Conservation (phyloP, 2,113 vertebrate genomes). For the Pelmatolapia mariae region DNA sequence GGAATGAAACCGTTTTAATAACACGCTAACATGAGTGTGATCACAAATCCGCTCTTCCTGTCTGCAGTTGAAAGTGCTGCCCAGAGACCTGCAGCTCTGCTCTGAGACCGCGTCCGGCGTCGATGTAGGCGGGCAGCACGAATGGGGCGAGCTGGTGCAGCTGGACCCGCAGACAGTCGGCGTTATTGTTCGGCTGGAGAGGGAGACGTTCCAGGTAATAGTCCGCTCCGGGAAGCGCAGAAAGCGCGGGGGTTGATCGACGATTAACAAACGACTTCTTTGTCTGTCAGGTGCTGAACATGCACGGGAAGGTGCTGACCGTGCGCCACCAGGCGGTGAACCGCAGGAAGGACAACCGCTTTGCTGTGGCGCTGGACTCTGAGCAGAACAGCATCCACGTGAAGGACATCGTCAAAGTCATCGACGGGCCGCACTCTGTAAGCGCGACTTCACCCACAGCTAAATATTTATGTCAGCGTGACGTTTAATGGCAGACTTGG, state of each 20-base stretch:
- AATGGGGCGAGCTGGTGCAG: conserved; percentile 94
- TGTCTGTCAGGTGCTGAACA: conserved; percentile 83
- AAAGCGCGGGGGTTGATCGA: rapidly evolving
- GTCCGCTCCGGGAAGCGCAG: rapidly evolving
- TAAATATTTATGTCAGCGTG: not conserved
- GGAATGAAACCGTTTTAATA: not conserved
- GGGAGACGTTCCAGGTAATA: conserved; percentile 91
- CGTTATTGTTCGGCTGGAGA: conserved; percentile 88
- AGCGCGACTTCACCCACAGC: not conserved
- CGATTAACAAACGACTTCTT: too few relatives aligned
- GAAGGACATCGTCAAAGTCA: conserved; percentile 95
- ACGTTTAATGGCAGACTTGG: not conserved
- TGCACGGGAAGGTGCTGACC: conserved; percentile 90
- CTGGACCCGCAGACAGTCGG: conserved; percentile 90
- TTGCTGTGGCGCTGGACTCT: conserved; percentile 88
- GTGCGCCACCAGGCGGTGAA: conserved; percentile 91
- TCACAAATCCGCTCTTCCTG: not conserved
- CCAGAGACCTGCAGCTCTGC: conserved; percentile 92
- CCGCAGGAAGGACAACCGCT: conserved; percentile 91
- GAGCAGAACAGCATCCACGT: conserved; percentile 97
- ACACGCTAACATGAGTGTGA: not conserved
- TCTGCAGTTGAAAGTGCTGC: conserved; percentile 84
- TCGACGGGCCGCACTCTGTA: conserved; percentile 92
- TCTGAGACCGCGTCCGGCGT: conserved; percentile 92
- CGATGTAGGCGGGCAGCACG: conserved; percentile 91